Percentiles rank a stretch among this genome's conserved stretches.
Evolutionary conservation across 1,140 invertebrate species (phyloP).

Genomic region (Drosophila paulistorum): DNA sequence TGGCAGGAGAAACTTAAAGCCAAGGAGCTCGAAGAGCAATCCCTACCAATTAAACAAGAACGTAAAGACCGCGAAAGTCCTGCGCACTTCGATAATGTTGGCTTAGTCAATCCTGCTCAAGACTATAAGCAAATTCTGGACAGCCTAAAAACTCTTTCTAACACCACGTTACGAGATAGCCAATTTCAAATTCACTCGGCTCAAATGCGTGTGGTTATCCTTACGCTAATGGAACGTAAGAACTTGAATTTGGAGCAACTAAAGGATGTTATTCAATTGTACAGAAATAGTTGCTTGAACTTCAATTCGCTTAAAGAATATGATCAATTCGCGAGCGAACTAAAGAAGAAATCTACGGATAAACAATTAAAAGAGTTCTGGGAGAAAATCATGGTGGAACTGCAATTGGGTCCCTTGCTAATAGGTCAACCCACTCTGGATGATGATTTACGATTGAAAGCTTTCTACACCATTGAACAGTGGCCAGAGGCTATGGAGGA

Average conservation of each 20-base stretch:
- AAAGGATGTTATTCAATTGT: constrained; percentile 48
- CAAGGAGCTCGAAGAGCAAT: constrained; percentile 43
- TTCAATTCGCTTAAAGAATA: constrained; percentile 68
- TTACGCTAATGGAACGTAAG: constrained; percentile 56
- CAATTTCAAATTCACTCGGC: constrained; percentile 54
- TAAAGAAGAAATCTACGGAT: constrained; percentile 42
- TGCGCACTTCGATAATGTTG: constrained; percentile 45
- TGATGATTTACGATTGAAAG: constrained; percentile 55
- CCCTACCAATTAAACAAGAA: constrained; percentile 41
- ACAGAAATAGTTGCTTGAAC: constrained; percentile 56
- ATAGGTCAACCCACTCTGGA: constrained; percentile 61
- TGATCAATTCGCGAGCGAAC: constrained; percentile 60
- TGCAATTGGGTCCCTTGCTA: constrained; percentile 62
- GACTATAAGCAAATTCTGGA: constrained; percentile 61
- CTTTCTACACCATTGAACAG: constrained; percentile 47
- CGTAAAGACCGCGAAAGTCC: constrained; percentile 12
- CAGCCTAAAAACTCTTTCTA: constrained; percentile 34
- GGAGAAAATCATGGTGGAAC: constrained; percentile 53
- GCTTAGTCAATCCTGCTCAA: constrained; percentile 42
- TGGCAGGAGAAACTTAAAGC: constrained; percentile 64
- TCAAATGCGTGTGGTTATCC: constrained; percentile 67
- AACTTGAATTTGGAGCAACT: constrained; percentile 49
- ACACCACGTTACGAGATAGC: constrained; percentile 58
- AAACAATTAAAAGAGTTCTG: constrained; percentile 55
- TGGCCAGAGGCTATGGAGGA: constrained; percentile 48